phyloP scores from a whole-genome alignment of 2,888 invertebrate genomes.

The Agrochola lota region DNA sequence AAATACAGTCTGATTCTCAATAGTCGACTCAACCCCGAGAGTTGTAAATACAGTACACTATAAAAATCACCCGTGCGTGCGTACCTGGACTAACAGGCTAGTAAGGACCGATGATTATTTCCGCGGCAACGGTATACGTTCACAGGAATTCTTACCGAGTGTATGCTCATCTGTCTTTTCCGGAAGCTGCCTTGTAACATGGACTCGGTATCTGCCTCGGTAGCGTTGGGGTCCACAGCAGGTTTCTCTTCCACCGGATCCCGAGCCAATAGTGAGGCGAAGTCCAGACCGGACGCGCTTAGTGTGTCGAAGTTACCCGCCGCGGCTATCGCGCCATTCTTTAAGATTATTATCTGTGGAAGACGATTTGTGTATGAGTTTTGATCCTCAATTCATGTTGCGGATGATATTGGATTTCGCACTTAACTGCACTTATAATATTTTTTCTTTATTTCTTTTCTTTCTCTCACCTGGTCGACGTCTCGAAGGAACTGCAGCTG shows the following conservation, averaged over 20 bases:
- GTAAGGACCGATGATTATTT: too few species aligned
- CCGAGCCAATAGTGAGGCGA: constrained; percentile 93
- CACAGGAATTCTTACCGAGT: constrained; percentile 79
- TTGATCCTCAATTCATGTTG: background rate
- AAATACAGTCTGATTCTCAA: too few species aligned
- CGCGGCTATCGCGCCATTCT: constrained; percentile 90
- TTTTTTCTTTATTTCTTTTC: too few species aligned
- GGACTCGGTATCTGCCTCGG: constrained; percentile 74
- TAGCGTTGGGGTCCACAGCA: constrained; percentile 60
- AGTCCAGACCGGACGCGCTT: constrained; percentile 94
- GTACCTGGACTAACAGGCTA: too few species aligned
- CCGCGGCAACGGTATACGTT: too few species aligned
- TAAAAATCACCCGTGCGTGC: too few species aligned
- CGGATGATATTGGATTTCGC: background rate
- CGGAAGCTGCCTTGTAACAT: constrained; percentile 84
- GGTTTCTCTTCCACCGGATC: constrained; percentile 84
- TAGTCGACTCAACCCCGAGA: too few species aligned
- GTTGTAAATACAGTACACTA: too few species aligned
- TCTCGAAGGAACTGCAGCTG: constrained; percentile 93
- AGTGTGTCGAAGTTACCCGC: constrained; percentile 93
- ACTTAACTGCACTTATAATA: background rate
- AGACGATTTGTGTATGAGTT: background rate
- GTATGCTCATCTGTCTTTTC: constrained; percentile 88
- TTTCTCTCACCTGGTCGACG: constrained; percentile 83
- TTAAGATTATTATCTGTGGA: constrained; percentile 89